Evolutionary conservation across 1,140 invertebrate species (phyloP).

Genomic region (Lepidurus couesii): DNA sequence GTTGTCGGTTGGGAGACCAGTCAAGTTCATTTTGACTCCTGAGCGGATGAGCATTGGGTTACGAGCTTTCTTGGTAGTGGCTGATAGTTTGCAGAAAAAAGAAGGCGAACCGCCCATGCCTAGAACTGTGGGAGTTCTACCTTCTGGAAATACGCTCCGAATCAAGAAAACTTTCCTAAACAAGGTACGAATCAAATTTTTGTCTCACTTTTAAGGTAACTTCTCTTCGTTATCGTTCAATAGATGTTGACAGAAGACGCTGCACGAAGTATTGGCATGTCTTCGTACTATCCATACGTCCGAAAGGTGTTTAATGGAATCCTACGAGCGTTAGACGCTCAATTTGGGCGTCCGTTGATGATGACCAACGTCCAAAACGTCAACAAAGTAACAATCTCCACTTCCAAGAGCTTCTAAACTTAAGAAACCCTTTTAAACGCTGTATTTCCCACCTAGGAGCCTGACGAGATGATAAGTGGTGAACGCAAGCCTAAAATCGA

Average conservation of each 20-base stretch:
- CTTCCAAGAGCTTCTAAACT: neutral
- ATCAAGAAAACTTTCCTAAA: conserved; percentile 96
- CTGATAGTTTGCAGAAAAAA: conserved; percentile 96
- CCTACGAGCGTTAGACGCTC: conserved; percentile 85
- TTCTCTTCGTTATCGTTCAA: neutral
- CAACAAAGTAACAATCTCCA: conserved; percentile 62
- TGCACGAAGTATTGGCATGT: conserved; percentile 91
- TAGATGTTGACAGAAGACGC: conserved; percentile 89
- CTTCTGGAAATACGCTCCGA: conserved; percentile 87
- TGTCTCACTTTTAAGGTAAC: neutral
- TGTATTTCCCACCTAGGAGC: conserved; percentile 52
- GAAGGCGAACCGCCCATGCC: conserved; percentile 98
- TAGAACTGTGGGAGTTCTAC: conserved; percentile 82
- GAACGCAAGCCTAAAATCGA: conserved; percentile 98
- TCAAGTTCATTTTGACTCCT: conserved; percentile 91
- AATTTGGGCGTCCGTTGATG: conserved; percentile 91
- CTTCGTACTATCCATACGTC: conserved; percentile 91
- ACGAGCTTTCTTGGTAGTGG: conserved; percentile 93
- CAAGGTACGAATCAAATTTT: conserved; percentile 51
- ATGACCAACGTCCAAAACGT: conserved; percentile 93
- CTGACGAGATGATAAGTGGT: conserved; percentile 91
- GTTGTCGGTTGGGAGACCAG: conserved; percentile 84
- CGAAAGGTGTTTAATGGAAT: conserved; percentile 94
- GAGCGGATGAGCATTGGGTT: conserved; percentile 98
- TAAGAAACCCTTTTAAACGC: conserved; percentile 13